Conservation (phyloP, 23 tunicate genomes). For the Clavelina lepadiformis region DNA sequence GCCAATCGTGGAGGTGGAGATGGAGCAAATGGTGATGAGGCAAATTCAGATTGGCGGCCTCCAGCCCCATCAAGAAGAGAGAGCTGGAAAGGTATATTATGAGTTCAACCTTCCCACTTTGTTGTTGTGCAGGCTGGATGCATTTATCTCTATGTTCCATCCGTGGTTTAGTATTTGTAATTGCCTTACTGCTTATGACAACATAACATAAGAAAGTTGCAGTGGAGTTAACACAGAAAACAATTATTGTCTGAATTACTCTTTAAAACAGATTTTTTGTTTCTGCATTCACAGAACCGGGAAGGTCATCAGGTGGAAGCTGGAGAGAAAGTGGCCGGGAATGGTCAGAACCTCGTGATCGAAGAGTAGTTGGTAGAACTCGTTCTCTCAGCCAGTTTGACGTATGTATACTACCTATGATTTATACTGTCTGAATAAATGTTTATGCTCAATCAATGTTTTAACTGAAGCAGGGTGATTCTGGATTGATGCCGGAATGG, state of each 20-base stretch:
- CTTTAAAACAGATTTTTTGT: background rate
- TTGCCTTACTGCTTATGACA: too few species aligned
- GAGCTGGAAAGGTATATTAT: constrained; percentile 65
- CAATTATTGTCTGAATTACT: background rate
- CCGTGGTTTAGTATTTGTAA: too few species aligned
- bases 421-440: too few species aligned
- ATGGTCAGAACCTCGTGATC: constrained; percentile 15
- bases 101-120: too few species aligned
- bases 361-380: constrained; percentile 27
- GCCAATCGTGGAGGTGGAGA: constrained; percentile 62
- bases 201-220: too few species aligned
- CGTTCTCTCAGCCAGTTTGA: constrained; percentile 53
- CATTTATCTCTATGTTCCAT: too few species aligned
- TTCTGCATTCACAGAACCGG: constrained; percentile 1
- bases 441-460: background rate
- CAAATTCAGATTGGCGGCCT: constrained; percentile 40
- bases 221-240: background rate
- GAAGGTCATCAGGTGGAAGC: constrained; percentile 5
- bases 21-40: constrained; percentile 40
- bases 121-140: too few species aligned
- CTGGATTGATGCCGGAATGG: constrained; percentile 80
- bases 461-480: constrained; percentile 27
- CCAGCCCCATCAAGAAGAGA: constrained; percentile 58
- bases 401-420: constrained; percentile 19
- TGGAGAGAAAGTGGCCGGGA: constrained; percentile 32